Evolutionary conservation across 2,113 vertebrate species (phyloP).

Genomic region (Antennarius striatus): DNA sequence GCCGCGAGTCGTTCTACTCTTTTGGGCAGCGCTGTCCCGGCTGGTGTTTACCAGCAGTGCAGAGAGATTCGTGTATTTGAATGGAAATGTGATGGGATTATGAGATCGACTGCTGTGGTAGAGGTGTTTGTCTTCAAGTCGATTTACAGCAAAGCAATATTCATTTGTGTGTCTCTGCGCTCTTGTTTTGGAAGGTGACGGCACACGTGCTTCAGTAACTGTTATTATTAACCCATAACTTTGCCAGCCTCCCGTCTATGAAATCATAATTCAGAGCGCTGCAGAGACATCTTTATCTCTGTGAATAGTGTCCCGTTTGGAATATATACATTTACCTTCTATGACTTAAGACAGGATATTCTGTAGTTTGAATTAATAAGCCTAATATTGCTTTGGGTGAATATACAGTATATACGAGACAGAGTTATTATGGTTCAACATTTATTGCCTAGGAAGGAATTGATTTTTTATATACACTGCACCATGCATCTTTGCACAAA

Average conservation of each 20-base stretch:
- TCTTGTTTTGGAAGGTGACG: slow-evolving; percentile 16
- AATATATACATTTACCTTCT: slow-evolving; percentile 14
- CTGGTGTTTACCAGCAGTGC: slow-evolving; percentile 9
- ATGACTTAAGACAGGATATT: slow-evolving; percentile 16
- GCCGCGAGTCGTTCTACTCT: not conserved
- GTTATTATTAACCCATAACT: slow-evolving; percentile 24
- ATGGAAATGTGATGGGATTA: slow-evolving; percentile 31
- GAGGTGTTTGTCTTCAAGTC: slow-evolving; percentile 21
- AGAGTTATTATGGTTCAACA: slow-evolving; percentile 10
- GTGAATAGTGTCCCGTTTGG: slow-evolving; percentile 17
- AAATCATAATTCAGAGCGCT: slow-evolving; percentile 28
- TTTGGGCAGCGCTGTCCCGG: not conserved
- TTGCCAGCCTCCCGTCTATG: slow-evolving; percentile 3
- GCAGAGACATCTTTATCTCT: slow-evolving; percentile 1
- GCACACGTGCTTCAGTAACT: not conserved
- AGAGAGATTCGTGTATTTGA: slow-evolving; percentile 13
- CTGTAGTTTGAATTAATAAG: slow-evolving; percentile 25
- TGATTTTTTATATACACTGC: not conserved
- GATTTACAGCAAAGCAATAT: slow-evolving; percentile 19
- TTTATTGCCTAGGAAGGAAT: slow-evolving; percentile 19
- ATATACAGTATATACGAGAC: slow-evolving; percentile 4
- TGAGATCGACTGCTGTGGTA: slow-evolving; percentile 14
- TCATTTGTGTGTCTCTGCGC: not conserved
- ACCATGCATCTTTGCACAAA: too few species aligned
- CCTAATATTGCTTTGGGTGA: slow-evolving; percentile 11